Evolutionary conservation across 2,888 invertebrate species (phyloP).

Genomic region (Cosmorhoe ocellata): DNA sequence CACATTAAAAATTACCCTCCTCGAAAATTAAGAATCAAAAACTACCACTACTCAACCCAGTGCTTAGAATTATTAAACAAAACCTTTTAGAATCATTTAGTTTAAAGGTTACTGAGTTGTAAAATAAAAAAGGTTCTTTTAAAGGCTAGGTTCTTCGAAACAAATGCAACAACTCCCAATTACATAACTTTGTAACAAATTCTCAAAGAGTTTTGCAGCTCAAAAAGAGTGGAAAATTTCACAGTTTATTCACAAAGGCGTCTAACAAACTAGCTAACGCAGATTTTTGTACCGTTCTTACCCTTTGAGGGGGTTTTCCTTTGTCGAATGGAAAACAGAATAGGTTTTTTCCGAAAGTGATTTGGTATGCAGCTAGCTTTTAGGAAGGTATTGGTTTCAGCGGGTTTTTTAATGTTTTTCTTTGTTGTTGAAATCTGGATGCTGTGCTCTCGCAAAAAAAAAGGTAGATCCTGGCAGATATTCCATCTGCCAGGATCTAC

Average conservation of each 20-base stretch:
- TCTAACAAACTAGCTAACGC: slow-evolving; percentile 36
- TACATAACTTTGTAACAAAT: slow-evolving; percentile 11
- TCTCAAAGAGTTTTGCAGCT: slow-evolving; percentile 16
- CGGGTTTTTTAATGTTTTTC: slow-evolving; percentile 20
- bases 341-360: slow-evolving; percentile 32
- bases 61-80: too few relatives aligned
- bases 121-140: too few relatives aligned
- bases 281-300: slow-evolving; percentile 31
- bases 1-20: too few relatives aligned
- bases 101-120: neutral
- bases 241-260: slow-evolving; percentile 39
- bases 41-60: too few relatives aligned
- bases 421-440: slow-evolving; percentile 11
- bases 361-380: slow-evolving; percentile 31
- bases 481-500: too few relatives aligned
- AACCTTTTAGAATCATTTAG: too few relatives aligned
- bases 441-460: neutral
- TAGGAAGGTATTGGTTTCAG: slow-evolving; percentile 26
- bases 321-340: slow-evolving; percentile 28
- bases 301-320: slow-evolving; percentile 20
- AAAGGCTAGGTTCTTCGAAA: neutral
- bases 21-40: too few relatives aligned
- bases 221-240: slow-evolving; percentile 16
- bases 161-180: slow-evolving; percentile 14
- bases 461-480: neutral